Conservation (phyloP, 2,888 invertebrate species). For the Orthosia incerta region DNA sequence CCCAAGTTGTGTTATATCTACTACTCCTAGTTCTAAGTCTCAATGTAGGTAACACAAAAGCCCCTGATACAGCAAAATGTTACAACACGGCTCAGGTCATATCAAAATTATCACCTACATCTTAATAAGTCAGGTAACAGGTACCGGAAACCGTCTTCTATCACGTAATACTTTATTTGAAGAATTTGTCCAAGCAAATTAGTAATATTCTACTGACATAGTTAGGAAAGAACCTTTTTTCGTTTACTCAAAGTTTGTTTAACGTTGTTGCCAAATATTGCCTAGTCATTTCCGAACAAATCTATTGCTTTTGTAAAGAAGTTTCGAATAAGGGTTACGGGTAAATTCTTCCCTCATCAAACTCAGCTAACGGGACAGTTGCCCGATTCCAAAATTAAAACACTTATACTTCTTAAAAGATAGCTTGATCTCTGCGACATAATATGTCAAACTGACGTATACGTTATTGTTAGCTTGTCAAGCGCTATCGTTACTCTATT, state of each 20-base stretch:
- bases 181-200: not conserved
- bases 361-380: no score
- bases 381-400: no score
- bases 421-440: no score
- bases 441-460: no score
- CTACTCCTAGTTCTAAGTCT: no score
- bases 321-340: no score
- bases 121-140: not conserved
- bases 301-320: not conserved
- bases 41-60: not conserved
- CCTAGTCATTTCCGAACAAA: not conserved
- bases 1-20: no score
- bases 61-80: constrained; percentile 2
- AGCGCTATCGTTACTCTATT: no score
- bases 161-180: not conserved
- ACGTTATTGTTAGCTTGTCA: no score
- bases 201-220: not conserved
- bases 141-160: not conserved
- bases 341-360: no score
- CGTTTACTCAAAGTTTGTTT: not conserved
- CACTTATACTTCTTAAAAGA: no score
- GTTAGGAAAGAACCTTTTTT: not conserved
- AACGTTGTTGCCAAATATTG: not conserved
- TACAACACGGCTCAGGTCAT: constrained; percentile 3
- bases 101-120: constrained; percentile 21